Conservation (phyloP, 2,113 vertebrate genomes). For the Rhinoderma darwinii region DNA sequence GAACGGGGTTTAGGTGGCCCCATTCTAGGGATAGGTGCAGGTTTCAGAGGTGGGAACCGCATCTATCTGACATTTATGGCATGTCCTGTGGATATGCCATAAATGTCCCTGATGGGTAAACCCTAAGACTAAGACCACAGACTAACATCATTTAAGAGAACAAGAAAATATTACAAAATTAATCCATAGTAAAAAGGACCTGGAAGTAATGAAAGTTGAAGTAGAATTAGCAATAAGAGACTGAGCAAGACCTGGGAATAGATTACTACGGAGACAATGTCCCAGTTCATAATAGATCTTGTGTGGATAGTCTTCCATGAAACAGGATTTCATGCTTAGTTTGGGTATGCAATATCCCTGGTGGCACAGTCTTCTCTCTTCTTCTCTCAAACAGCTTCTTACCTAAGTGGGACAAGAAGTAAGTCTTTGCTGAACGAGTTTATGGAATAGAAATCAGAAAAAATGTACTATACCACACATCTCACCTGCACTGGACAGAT, state of each 20-base stretch:
- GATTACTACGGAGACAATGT: slow-evolving; percentile 46
- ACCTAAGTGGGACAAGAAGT: slow-evolving; percentile 13
- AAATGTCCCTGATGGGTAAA: too few species aligned
- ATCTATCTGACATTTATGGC: too few species aligned
- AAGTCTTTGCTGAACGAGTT: not conserved
- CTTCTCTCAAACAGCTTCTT: not conserved
- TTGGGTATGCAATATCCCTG: not conserved
- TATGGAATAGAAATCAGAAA: not conserved
- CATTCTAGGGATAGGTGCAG: too few species aligned
- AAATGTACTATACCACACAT: not conserved
- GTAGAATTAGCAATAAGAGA: not conserved
- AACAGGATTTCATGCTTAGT: not conserved
- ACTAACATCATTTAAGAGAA: too few species aligned
- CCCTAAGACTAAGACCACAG: too few species aligned
- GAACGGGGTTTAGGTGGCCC: too few species aligned
- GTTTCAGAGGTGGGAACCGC: too few species aligned
- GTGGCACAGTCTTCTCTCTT: not conserved
- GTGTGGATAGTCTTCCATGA: not conserved
- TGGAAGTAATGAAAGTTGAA: not conserved
- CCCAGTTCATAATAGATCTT: slow-evolving; percentile 25
- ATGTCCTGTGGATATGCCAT: too few species aligned
- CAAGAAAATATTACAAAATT: not conserved
- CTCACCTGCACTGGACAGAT: slow-evolving; percentile 66
- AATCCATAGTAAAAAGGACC: too few species aligned
- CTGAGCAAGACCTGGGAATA: slow-evolving; percentile 47